A percentile compares a stretch with the other conserved stretches of the same genome.
Evolutionary conservation across 2,113 vertebrate genomes (phyloP).

Genomic region (Dipodomys spectabilis): DNA sequence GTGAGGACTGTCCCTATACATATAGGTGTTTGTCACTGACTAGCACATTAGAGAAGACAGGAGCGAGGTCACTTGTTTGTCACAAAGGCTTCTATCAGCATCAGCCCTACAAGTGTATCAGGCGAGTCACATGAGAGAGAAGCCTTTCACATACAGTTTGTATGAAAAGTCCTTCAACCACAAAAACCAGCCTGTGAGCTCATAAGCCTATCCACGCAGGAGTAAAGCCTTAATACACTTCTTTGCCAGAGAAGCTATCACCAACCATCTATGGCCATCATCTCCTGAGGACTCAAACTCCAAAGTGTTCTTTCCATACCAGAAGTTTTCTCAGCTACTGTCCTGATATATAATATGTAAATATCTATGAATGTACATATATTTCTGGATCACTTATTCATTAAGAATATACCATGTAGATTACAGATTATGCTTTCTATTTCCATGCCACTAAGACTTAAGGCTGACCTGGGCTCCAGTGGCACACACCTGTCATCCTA

Average conservation of each 20-base stretch:
- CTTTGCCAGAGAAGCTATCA: neutral
- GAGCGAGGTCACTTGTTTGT: neutral
- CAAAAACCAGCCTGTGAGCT: neutral
- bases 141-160: neutral
- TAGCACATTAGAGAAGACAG: neutral
- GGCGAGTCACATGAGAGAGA: neutral
- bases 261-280: neutral
- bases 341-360: neutral
- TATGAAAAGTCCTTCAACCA: neutral
- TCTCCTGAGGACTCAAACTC: neutral
- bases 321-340: neutral
- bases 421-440: neutral
- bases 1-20: neutral
- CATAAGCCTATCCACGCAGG: neutral
- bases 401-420: neutral
- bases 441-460: neutral
- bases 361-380: too few relatives aligned
- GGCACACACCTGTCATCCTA: neutral
- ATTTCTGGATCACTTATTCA: neutral
- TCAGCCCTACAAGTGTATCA: neutral
- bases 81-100: neutral
- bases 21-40: neutral
- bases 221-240: neutral
- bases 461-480: too few relatives aligned
- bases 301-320: neutral